Evolutionary conservation across 2,113 vertebrate genomes (phyloP).

Genomic region (Saguinus midas): DNA sequence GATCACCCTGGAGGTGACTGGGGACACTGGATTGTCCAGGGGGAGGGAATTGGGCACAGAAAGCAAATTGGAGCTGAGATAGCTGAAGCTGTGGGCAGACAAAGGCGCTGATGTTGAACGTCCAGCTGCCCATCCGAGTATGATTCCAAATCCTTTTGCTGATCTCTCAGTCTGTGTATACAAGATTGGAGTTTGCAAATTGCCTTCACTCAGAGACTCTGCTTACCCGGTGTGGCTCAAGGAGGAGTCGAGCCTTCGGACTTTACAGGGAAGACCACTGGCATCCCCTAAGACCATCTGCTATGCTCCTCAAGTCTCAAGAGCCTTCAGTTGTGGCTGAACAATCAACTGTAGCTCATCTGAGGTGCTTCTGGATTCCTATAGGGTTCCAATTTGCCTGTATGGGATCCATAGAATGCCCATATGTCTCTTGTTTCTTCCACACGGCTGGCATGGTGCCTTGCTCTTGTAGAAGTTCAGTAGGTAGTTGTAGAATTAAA

Average conservation of each 20-base stretch:
- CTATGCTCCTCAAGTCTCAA: no score
- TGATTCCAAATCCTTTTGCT: not conserved
- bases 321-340: not conserved
- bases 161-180: not conserved
- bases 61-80: not conserved
- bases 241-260: not conserved
- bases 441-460: no score
- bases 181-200: not conserved
- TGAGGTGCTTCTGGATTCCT: not conserved
- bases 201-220: not conserved
- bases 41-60: not conserved
- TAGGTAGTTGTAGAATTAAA: not conserved
- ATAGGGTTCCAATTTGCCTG: not conserved
- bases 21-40: no score
- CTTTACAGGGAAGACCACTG: not conserved
- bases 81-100: not conserved
- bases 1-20: not conserved
- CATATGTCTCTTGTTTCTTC: not conserved
- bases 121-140: not conserved
- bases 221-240: not conserved
- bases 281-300: not conserved
- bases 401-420: not conserved
- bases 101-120: accelerated
- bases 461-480: not conserved
- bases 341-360: not conserved